phyloP scores from a whole-genome alignment of 2,888 invertebrate species.

The Carterocephalus palaemon region DNA sequence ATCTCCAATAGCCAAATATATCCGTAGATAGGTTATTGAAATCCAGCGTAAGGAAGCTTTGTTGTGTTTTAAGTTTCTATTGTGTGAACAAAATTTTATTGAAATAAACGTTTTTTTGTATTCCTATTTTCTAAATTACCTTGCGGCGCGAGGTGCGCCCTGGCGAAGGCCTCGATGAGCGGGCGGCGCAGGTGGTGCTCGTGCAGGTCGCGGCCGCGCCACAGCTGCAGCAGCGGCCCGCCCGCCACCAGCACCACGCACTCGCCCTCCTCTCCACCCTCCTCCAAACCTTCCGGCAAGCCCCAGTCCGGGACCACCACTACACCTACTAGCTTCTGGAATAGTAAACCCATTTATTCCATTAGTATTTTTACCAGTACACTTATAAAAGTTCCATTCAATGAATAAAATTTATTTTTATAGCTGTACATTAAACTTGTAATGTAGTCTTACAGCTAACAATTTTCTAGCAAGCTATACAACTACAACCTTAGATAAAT shows the following conservation, averaged over 20 bases:
- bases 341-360: neutral
- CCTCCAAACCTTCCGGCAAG: slow-evolving; percentile 71
- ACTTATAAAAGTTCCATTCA: too few species aligned
- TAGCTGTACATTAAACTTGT: too few species aligned
- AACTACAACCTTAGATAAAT: too few species aligned
- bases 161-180: slow-evolving; percentile 84
- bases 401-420: too few species aligned
- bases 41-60: too few species aligned
- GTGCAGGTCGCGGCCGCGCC: slow-evolving; percentile 86
- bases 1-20: too few species aligned
- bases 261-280: slow-evolving; percentile 76
- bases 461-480: too few species aligned
- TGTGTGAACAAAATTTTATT: too few species aligned
- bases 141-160: slow-evolving; percentile 36
- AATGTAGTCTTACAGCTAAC: too few species aligned
- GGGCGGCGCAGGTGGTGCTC: slow-evolving; percentile 86
- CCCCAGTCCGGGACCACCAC: slow-evolving; percentile 80
- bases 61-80: too few species aligned
- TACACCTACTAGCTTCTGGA: slow-evolving; percentile 83
- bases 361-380: neutral
- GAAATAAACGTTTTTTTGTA: too few species aligned
- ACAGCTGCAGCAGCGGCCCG: slow-evolving; percentile 90
- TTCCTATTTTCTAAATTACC: neutral
- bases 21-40: too few species aligned
- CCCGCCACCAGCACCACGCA: slow-evolving; percentile 79